Evolutionary conservation across 2,113 vertebrate genomes (phyloP).

Genomic region (Kryptolebias marmoratus): DNA sequence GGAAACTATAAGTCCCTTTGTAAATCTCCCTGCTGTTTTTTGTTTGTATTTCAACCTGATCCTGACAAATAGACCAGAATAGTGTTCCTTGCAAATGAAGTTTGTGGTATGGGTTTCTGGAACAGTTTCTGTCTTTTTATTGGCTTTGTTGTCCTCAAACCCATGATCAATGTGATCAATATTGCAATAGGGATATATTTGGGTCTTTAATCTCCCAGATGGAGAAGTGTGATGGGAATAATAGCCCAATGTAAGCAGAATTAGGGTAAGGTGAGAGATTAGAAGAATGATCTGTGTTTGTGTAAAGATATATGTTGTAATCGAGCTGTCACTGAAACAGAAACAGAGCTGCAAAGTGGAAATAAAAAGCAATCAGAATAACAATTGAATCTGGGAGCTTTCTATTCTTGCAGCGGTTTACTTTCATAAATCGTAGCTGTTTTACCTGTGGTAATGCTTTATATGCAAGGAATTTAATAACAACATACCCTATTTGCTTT

Average conservation of each 20-base stretch:
- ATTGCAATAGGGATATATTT: slow-evolving; percentile 50
- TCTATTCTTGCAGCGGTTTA: slow-evolving; percentile 32
- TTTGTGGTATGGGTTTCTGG: slow-evolving; percentile 44
- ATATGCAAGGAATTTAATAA: slow-evolving; percentile 61
- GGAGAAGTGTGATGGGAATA: slow-evolving; percentile 47
- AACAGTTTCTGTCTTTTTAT: slow-evolving; percentile 29
- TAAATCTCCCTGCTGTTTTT: slow-evolving; percentile 48
- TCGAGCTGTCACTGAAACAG: slow-evolving; percentile 18
- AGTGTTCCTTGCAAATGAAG: slow-evolving; percentile 57
- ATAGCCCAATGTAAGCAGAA: slow-evolving; percentile 10
- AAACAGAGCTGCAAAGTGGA: slow-evolving; percentile 3
- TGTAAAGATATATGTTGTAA: slow-evolving; percentile 20
- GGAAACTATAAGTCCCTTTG: slow-evolving; percentile 58
- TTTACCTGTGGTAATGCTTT: slow-evolving; percentile 51
- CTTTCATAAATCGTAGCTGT: slow-evolving; percentile 39
- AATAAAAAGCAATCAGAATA: slow-evolving; percentile 14
- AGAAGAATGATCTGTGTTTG: slow-evolving; percentile 21
- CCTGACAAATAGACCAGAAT: slow-evolving; percentile 62
- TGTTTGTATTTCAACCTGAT: slow-evolving; percentile 60
- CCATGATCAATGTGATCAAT: slow-evolving; percentile 62
- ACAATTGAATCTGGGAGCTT: slow-evolving; percentile 25
- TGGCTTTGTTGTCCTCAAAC: slow-evolving; percentile 35
- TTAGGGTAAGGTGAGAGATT: slow-evolving; percentile 26
- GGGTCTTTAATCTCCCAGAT: slow-evolving; percentile 46
- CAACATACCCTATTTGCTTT: slow-evolving; percentile 48